Evolutionary conservation across 2,113 vertebrate species (phyloP).

Genomic region (Atherinomorus stipes): DNA sequence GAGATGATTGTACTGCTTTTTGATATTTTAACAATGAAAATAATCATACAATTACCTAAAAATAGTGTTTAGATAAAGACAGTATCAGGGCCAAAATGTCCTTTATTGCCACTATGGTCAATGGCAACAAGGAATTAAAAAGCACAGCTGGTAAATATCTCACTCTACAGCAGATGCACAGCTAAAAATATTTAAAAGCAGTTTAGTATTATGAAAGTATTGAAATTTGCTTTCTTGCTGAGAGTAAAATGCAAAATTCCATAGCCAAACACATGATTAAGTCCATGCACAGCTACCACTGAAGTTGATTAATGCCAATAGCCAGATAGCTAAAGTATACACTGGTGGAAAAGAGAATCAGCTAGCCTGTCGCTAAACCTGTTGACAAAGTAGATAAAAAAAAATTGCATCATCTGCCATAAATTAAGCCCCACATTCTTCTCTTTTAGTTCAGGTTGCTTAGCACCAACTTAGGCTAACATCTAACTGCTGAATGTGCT

Average conservation of each 20-base stretch:
- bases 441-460: not conserved
- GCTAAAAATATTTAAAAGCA: not conserved
- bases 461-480: not conserved
- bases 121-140: constrained; percentile 15
- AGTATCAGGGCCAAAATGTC: constrained; percentile 26
- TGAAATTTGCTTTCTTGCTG: not conserved
- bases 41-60: constrained; percentile 5
- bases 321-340: not conserved
- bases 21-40: constrained; percentile 24
- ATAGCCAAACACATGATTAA: not conserved
- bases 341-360: not conserved
- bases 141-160: constrained; percentile 40
- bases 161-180: not conserved
- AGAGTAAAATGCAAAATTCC: not conserved
- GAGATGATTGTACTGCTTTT: constrained; percentile 37
- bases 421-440: not conserved
- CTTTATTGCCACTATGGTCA: not conserved
- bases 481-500: not conserved
- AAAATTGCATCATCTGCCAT: not conserved
- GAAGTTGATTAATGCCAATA: not conserved
- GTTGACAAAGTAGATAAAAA: not conserved
- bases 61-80: constrained; percentile 25
- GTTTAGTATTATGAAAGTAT: not conserved
- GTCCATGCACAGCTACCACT: not conserved
- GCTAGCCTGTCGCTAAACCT: not conserved